Conservation (phyloP, 2,888 invertebrate species). For the Polydrusus tereticollis region DNA sequence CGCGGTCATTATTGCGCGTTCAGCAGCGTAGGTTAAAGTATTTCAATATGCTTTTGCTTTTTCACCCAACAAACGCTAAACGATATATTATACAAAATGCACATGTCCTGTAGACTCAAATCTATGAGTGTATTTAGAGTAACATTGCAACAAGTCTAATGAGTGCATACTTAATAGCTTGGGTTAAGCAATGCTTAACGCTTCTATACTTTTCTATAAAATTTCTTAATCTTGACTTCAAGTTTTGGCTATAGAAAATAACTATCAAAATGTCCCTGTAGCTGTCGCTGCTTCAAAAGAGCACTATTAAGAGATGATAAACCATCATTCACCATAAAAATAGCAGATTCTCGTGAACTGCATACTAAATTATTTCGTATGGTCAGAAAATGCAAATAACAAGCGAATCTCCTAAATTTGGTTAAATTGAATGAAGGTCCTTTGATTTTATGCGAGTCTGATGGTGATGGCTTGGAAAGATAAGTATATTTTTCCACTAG, state of each 20-base stretch:
- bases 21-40: conserved; percentile 19
- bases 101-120: too few relatives aligned
- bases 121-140: too few relatives aligned
- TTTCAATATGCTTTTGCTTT: neutral
- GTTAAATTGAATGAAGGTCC: conserved; percentile 28
- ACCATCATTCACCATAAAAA: conserved; percentile 26
- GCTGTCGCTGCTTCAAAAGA: neutral
- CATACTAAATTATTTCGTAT: conserved; percentile 25
- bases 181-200: too few relatives aligned
- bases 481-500: conserved; percentile 11
- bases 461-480: conserved; percentile 23
- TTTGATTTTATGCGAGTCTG: conserved; percentile 32
- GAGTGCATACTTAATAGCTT: too few relatives aligned
- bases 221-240: too few relatives aligned
- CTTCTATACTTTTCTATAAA: too few relatives aligned
- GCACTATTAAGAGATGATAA: conserved; percentile 17
- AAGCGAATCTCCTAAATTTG: conserved; percentile 35
- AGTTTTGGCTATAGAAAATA: too few relatives aligned
- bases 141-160: too few relatives aligned
- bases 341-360: conserved; percentile 18
- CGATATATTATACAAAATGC: too few relatives aligned
- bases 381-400: conserved; percentile 34
- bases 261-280: too few relatives aligned
- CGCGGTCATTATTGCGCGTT: neutral
- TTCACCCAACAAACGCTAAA: neutral